Evolutionary conservation across 2,888 invertebrate genomes (phyloP).

Genomic region (Lymantria dispar): DNA sequence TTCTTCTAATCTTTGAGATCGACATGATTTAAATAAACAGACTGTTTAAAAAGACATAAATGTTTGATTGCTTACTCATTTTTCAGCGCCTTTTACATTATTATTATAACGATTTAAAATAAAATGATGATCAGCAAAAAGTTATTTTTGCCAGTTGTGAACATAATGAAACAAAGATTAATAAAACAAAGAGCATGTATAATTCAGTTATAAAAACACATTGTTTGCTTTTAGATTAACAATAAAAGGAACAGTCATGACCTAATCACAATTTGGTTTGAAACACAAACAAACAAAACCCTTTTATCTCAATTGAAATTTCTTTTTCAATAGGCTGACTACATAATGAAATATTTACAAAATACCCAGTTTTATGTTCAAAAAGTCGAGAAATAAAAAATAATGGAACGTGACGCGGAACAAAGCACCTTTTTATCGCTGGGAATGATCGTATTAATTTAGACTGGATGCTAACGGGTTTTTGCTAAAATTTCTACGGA

Average conservation of each 20-base stretch:
- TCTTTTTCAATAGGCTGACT: slow-evolving; percentile 59
- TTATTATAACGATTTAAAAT: too few relatives aligned
- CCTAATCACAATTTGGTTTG: slow-evolving; percentile 54
- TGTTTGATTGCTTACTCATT: too few relatives aligned
- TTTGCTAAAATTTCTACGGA: slow-evolving; percentile 42
- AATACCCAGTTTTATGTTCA: slow-evolving; percentile 56
- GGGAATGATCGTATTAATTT: slow-evolving; percentile 68
- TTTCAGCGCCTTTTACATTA: too few relatives aligned
- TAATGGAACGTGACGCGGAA: slow-evolving; percentile 70
- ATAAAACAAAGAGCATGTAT: slow-evolving; percentile 13
- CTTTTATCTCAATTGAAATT: slow-evolving; percentile 61
- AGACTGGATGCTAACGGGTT: slow-evolving; percentile 47
- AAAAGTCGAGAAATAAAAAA: slow-evolving; percentile 65
- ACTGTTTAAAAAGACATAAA: too few relatives aligned
- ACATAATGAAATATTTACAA: slow-evolving; percentile 67
- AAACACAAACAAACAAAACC: slow-evolving; percentile 60
- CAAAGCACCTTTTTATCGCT: slow-evolving; percentile 73
- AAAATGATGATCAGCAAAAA: background rate
- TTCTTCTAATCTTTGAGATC: too few relatives aligned
- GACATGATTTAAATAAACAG: too few relatives aligned
- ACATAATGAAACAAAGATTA: background rate
- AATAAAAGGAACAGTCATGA: slow-evolving; percentile 53
- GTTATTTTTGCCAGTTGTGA: background rate
- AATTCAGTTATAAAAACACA: slow-evolving; percentile 42
- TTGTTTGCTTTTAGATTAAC: slow-evolving; percentile 45